A percentile compares a stretch with the other conserved stretches of the same genome.
Conservation (phyloP, 2,888 invertebrate species). For the Rhopalosiphum nymphaeae region DNA sequence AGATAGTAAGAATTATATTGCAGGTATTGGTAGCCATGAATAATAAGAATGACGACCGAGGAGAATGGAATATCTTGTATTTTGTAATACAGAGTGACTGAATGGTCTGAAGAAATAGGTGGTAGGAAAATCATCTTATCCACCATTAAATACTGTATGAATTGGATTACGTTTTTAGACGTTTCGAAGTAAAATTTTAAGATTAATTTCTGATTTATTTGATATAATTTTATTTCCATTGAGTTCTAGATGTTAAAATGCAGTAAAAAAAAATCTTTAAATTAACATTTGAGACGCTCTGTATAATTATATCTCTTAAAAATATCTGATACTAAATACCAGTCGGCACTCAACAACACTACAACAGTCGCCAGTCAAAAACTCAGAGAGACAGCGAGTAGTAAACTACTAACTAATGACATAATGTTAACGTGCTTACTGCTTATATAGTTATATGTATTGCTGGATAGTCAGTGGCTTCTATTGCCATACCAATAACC, state of each 20-base stretch:
- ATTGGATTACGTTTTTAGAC: neutral
- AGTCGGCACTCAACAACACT: neutral
- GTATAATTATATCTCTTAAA: slow-evolving; percentile 6
- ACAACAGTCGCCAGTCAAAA: neutral
- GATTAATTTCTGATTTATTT: neutral
- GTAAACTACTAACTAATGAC: too few relatives aligned
- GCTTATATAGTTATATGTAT: neutral
- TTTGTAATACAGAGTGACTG: slow-evolving; percentile 12
- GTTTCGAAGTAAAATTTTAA: neutral
- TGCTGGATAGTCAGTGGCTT: neutral
- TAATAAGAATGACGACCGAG: neutral
- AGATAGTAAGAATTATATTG: neutral
- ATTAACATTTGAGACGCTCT: neutral
- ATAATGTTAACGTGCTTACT: neutral
- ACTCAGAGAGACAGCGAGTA: neutral
- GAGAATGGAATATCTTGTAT: slow-evolving; percentile 10
- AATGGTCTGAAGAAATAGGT: neutral
- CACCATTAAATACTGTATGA: neutral
- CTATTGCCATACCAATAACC: neutral
- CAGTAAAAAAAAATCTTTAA: neutral
- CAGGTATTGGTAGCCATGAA: slow-evolving; percentile 47
- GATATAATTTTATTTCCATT: neutral
- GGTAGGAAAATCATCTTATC: neutral
- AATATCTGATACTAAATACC: slow-evolving; percentile 15
- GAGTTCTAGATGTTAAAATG: neutral